Base-by-base conservation (phyloP, 2,113 vertebrate genomes). In the Esox niger region DNA sequence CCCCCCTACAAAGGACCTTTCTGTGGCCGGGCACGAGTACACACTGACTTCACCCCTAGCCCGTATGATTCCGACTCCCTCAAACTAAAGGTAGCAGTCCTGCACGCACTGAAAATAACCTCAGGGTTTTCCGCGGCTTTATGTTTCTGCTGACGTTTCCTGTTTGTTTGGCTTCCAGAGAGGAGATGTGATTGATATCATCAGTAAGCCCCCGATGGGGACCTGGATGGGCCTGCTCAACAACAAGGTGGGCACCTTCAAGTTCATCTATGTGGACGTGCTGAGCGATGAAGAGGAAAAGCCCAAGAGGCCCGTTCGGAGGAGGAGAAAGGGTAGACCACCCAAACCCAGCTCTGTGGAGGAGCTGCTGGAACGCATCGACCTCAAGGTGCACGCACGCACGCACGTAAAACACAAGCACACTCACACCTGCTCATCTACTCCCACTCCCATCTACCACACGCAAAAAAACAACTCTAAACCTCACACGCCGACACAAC, bases 151-250 rank as follows among this genome's bases (percentile, higher is more conserved):
- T 38, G 35, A 6, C 35, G 11, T 38, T 6, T 38, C 35, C 11
- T 11, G 11, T 27, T 61, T 17, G 35, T 10, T 29, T 23, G 17
- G 13, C 2, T 55, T 43, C 15, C 87, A 99, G 97, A 95, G 93
- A 64, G 97, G 97, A 2, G 97, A 99, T n/a, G 92, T 99, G 79
- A 99, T 99, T 3, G 97, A 99, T 71, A 98, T 99, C 75, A 99
- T 99, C 87, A 99, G 97, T 84, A 99, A 99, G 75, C 97, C 97
- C 0, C 97, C 97, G n/a, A 98, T 99, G 95, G 97, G 97, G 8
- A 99, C 97, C 0, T 99, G 97, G 97, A 99, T 99, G 97, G 97
- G 97, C 8, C 88, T 99, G 54, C 69, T 99, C 73, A 96, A 97
- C 88, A 99, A 99, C 88, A 99, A 99, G 79, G 97, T 99, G 15